Conservation (phyloP, 2,888 invertebrate genomes). For the Lutraria lutraria region DNA sequence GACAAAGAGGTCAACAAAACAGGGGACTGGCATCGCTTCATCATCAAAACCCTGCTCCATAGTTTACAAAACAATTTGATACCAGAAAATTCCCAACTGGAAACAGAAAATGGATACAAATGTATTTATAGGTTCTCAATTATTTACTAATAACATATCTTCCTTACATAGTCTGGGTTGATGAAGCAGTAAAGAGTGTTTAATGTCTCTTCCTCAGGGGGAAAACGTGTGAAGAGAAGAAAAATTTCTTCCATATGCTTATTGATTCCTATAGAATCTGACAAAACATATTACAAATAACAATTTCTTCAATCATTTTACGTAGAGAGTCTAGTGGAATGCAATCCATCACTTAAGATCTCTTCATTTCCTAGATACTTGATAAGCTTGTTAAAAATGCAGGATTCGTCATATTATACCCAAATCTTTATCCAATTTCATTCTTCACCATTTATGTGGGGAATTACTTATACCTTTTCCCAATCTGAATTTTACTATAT, state of each 20-base stretch:
- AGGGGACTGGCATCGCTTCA: too few species aligned
- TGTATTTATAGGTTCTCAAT: slow-evolving; percentile 4
- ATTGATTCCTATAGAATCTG: neutral
- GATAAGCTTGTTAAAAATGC: too few species aligned
- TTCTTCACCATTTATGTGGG: too few species aligned
- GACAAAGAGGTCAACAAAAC: too few species aligned
- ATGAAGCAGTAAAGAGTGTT: neutral
- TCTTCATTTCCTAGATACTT: too few species aligned
- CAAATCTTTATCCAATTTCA: too few species aligned
- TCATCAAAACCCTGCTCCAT: too few species aligned
- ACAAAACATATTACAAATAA: neutral
- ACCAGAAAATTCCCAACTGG: neutral
- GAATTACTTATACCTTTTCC: too few species aligned
- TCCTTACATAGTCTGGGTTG: neutral
- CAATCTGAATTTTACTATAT: too few species aligned
- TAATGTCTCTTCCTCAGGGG: neutral
- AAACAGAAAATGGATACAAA: neutral
- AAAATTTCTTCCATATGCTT: neutral
- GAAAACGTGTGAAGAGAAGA: neutral
- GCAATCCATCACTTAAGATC: neutral
- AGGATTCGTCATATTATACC: too few species aligned
- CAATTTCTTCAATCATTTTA: neutral
- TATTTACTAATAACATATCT: slow-evolving; percentile 38
- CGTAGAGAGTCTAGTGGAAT: neutral
- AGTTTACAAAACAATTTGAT: neutral